Evolutionary conservation across 1,140 invertebrate genomes (phyloP).

Genomic region (Eufriesea mexicana): DNA sequence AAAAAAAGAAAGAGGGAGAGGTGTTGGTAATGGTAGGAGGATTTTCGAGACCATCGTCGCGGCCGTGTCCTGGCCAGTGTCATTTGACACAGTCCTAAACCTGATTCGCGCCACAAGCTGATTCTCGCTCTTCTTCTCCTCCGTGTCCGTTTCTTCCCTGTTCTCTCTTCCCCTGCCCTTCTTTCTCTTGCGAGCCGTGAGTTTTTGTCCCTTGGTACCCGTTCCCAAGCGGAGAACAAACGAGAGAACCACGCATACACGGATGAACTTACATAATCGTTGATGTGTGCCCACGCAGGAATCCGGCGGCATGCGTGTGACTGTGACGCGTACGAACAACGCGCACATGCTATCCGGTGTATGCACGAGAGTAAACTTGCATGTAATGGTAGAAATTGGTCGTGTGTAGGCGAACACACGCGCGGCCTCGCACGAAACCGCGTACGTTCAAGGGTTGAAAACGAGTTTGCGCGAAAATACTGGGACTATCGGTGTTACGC

Average conservation of each 20-base stretch:
- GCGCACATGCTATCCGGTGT: background rate
- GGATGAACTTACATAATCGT: background rate
- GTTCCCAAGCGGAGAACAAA: constrained; percentile 69
- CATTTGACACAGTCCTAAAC: constrained; percentile 81
- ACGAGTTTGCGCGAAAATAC: constrained; percentile 30
- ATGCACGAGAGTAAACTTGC: constrained; percentile 14
- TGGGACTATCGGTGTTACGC: background rate
- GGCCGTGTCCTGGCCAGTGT: constrained; percentile 61
- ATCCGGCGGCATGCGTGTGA: constrained; percentile 2
- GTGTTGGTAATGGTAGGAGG: constrained; percentile 36
- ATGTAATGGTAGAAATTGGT: constrained; percentile 1
- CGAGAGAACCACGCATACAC: constrained; percentile 44
- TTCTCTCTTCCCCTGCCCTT: background rate
- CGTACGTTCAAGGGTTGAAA: background rate
- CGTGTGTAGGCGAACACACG: background rate
- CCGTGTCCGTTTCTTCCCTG: constrained; percentile 32
- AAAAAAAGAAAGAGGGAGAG: constrained; percentile 6
- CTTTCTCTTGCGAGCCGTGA: constrained; percentile 31
- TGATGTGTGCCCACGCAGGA: constrained; percentile 1
- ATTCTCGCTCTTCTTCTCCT: constrained; percentile 63
- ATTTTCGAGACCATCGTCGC: constrained; percentile 51
- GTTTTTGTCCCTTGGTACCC: constrained; percentile 58
- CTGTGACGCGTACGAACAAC: background rate
- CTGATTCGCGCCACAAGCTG: constrained; percentile 75
- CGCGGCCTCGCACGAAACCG: constrained; percentile 38